Base-by-base conservation (phyloP, 2,888 invertebrate species). In the Lycophotia porphyrea region DNA sequence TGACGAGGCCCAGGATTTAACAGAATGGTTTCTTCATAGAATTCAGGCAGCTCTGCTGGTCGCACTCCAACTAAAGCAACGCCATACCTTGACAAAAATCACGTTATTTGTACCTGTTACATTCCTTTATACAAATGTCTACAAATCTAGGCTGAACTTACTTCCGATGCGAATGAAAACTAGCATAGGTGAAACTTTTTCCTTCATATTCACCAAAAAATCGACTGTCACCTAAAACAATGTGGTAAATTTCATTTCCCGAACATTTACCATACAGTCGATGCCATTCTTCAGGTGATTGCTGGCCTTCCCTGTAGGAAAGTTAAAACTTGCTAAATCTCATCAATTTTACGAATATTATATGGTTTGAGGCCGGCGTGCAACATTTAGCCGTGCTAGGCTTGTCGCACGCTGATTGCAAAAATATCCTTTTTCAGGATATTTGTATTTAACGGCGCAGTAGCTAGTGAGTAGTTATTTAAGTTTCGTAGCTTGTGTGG, bases 131-230 rank as follows among this genome's bases (percentile, higher is more conserved):
- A n/a, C n/a, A 39, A 34, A 66, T 31, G 0, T 11, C 36, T 5
- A 2, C 15, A 58, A 60, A 68, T 61, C 18, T 1, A 2, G 13
- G 36, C 9, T 36, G 7, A 60, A 61, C 97, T 97, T 97, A 99
- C 98, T 99, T 99, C 96, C 99, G 97, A 95, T 99, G 99, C 72
- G 99, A 99, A 97, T 99, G 99, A 95, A 99, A 99, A 92, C 99
- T 99, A 85, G 99, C 99, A 94, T 99, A 99, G n/a, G 99, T 99
- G 96, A 99, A 99, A 95, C 99, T 99, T 96, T 99, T 99, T 73
- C 99, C 99, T 93, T 99, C 99, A 94, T 99, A 99, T 95, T 99
- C 99, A 42, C 99, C 99, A 93, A 99, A 99, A 96, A 99, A 99
- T 84, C 99, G 97, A 90, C 99, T 99, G 92, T 99, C 99, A 31